Evolutionary conservation across 2,797 vertebrate genomes (phyloP).

Genomic region (Silurus lanzhouensis): DNA sequence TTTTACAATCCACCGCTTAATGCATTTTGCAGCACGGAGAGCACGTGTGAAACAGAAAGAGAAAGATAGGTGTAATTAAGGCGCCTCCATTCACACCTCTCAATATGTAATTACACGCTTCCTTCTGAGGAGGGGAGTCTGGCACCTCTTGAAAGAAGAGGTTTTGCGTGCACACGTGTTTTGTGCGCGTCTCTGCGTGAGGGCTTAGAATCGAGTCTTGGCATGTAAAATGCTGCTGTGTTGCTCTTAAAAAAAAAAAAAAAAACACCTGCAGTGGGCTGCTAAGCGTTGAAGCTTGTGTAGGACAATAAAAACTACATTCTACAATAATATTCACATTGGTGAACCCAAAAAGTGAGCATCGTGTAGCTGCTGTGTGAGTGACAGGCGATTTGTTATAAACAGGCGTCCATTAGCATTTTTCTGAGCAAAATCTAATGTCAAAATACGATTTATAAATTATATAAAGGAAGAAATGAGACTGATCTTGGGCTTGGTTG

Average conservation of each 20-base stretch:
- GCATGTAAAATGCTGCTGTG: constrained; percentile 42
- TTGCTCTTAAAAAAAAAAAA: neutral
- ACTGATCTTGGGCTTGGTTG: neutral
- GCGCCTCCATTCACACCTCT: constrained; percentile 66
- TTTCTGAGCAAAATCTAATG: neutral
- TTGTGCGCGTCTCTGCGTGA: neutral
- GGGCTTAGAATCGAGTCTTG: constrained; percentile 32
- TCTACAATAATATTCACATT: neutral
- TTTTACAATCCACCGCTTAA: constrained; percentile 50
- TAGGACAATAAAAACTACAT: neutral
- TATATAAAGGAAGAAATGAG: neutral
- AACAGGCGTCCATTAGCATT: neutral
- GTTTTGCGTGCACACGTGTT: constrained; percentile 28
- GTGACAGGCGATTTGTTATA: neutral
- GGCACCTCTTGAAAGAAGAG: constrained; percentile 51
- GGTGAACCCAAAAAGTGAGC: neutral
- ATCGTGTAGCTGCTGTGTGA: neutral
- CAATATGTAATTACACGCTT: constrained; percentile 73
- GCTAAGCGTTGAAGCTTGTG: neutral
- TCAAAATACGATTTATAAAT: neutral
- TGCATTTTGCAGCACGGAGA: constrained; percentile 60
- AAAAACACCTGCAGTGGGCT: constrained; percentile 45
- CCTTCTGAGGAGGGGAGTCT: constrained; percentile 61
- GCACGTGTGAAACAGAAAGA: constrained; percentile 52
- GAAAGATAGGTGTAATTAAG: constrained; percentile 70